Percentiles rank a stretch among this genome's conserved stretches.
These are phyloP conservation scores for Pristionchus fissidentatus DNA, from an alignment of 2,888 invertebrate genomes.

Conservation along the genomic window DNA sequence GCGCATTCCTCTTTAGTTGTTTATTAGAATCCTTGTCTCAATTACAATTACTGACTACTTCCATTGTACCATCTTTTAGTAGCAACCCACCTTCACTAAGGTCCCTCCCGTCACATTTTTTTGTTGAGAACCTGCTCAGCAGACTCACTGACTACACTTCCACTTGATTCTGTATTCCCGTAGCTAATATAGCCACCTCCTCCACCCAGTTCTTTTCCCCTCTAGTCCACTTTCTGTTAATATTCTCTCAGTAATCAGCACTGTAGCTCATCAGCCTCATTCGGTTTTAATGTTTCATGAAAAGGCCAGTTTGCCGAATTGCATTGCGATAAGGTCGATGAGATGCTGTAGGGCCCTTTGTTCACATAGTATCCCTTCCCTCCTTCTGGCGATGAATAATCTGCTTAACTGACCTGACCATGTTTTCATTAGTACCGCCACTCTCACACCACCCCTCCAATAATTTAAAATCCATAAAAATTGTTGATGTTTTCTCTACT, in stretches of 20 bases:
- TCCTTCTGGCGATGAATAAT: conserved; percentile 46
- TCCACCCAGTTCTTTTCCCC: conserved; percentile 25
- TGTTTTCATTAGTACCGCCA: conserved; percentile 34
- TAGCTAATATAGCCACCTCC: conserved; percentile 36
- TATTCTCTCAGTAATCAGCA: no score
- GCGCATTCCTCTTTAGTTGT: neutral
- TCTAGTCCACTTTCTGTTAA: conserved; percentile 34
- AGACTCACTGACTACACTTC: neutral
- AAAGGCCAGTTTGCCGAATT: no score
- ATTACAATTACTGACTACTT: conserved; percentile 30
- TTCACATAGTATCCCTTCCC: no score
- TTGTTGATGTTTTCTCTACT: conserved; percentile 45
- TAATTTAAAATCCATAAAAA: conserved; percentile 49
- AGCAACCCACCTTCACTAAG: neutral
- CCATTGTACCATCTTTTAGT: conserved; percentile 24
- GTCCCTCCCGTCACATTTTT: conserved; percentile 38
- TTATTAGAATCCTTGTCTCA: conserved; percentile 8
- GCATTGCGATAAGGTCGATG: no score
- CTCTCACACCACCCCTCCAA: neutral
- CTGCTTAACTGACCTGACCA: conserved; percentile 16
- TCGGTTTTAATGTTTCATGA: neutral
- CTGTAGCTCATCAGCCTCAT: no score
- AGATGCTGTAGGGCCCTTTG: no score
- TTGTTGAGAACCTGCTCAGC: conserved; percentile 9
- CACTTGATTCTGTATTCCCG: conserved; percentile 8